Conservation (phyloP, 1,140 invertebrate species). For the Ceratosolen solmsi region DNA sequence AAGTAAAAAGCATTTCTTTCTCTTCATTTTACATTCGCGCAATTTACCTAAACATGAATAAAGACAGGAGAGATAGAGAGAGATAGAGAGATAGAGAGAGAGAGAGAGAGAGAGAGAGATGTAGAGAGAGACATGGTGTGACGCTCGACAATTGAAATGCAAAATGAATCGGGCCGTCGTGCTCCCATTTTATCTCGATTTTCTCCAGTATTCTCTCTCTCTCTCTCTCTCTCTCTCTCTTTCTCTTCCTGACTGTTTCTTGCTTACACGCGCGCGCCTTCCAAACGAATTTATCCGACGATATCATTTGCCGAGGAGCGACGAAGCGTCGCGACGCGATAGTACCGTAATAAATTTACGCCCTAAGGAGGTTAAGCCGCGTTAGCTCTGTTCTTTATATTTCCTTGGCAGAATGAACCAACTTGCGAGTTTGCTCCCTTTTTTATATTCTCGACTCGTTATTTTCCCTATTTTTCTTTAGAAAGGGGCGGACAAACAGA, state of each 20-base stretch:
- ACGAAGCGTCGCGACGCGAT: conserved; percentile 54
- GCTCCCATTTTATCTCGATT: conserved; percentile 44
- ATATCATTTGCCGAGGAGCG: conserved; percentile 67
- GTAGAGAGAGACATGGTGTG: neutral
- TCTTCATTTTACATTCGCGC: neutral
- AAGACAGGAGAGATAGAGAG: conserved; percentile 21
- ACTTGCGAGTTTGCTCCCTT: conserved; percentile 36
- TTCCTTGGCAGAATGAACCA: conserved; percentile 62
- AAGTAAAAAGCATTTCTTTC: conserved; percentile 16
- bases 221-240: conserved; percentile 55
- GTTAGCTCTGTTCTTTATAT: conserved; percentile 74
- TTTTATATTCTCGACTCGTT: conserved; percentile 48
- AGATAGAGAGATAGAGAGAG: neutral
- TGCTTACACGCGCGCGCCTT: neutral
- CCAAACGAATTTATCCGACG: conserved; percentile 69
- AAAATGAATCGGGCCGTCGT: conserved; percentile 21
- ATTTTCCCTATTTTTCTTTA: conserved; percentile 9
- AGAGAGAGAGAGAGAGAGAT: conserved; percentile 24
- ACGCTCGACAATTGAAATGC: conserved; percentile 43
- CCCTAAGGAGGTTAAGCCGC: conserved; percentile 72
- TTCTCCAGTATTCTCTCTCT: neutral
- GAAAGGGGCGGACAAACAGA: neutral
- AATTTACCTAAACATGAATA: conserved; percentile 30
- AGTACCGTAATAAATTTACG: conserved; percentile 72
- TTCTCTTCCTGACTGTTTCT: neutral